Base-by-base conservation (phyloP, 2,888 invertebrate species). In the Caenorhabditis macrosperma region DNA sequence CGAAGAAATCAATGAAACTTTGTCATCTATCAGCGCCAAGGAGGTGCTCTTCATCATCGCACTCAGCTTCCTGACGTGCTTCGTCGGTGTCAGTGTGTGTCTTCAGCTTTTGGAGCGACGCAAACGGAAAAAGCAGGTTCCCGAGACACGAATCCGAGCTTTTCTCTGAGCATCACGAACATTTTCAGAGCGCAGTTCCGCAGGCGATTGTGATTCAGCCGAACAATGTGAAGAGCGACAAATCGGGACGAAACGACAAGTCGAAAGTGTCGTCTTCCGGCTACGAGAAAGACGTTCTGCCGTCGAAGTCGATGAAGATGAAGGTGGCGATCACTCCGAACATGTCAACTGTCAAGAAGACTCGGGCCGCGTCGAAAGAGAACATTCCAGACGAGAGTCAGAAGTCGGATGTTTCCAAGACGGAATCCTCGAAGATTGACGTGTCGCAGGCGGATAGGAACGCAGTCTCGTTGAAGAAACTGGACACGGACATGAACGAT, bases 161-260 rank as follows among this genome's bases (percentile, higher is more conserved):
- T 7, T 4, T 35, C 15, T 15, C 22, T 20, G 28, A 12, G 3
- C 26, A 3, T n/a, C 1, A 30, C 5, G 6, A 12, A 30, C 7
- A 38, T 38, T 22, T 38, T 17, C 30, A 69, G 44, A 61, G 46
- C 35, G 54, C 55, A 12, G 64, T 71, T n/a, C 78, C 78, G 4
- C 78, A 78, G 48, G 35, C 78, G 5, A 78, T 78, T 22, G 78
- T 78, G 7, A 78, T 78, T 22, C 78, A 78, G 38, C 78, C 78
- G 44, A 75, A 66, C 26, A 60, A 54, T 15, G 28, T 38, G 35
- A 75, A 59, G 38, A 10, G 22, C 4, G 67, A 60, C n/a, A 75
- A 75, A 17, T 20, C 64, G 24, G 41, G 50, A 35, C 44, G 50
- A 28, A 61, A 44, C 35, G 67, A 67, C 10, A 67, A 59, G 44